These are phyloP conservation scores for Helogale parvula DNA, from an alignment of 2,113 vertebrate genomes.

Conservation along the genomic window DNA sequence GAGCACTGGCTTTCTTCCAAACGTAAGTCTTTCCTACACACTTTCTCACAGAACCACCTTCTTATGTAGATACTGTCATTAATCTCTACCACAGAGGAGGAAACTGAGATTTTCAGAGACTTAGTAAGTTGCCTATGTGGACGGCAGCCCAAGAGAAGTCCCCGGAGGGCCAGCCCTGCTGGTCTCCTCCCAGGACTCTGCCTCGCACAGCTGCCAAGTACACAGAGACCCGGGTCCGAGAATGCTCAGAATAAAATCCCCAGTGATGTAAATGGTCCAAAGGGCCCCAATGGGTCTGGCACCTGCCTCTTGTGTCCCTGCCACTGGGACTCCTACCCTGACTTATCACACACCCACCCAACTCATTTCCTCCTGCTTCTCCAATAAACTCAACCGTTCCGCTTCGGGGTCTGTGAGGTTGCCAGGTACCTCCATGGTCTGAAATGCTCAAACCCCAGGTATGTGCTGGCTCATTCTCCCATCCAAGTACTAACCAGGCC, in stretches of 20 bases:
- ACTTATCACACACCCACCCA: no score
- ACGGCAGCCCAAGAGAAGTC: background rate
- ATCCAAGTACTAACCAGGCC: no score
- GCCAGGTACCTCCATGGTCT: no score
- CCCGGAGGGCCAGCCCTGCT: rapidly evolving
- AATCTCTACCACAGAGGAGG: background rate
- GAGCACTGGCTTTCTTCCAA: background rate
- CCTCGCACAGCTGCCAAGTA: background rate
- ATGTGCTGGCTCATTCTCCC: background rate
- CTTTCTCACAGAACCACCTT: background rate
- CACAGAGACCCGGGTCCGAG: no score
- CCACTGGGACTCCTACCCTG: no score
- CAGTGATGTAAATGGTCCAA: no score
- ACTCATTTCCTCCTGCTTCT: background rate
- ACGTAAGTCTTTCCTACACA: background rate
- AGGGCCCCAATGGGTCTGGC: rapidly evolving
- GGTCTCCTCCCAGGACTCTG: background rate
- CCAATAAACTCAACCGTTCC: no score
- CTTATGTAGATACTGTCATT: background rate
- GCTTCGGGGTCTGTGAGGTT: no score
- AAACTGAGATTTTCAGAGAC: background rate
- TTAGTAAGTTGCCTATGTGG: no score
- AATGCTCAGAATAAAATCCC: background rate
- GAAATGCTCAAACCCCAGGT: background rate
- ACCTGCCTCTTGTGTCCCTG: rapidly evolving